Conservation (phyloP, 2,797 vertebrate species). For the Syngnathus acus region DNA sequence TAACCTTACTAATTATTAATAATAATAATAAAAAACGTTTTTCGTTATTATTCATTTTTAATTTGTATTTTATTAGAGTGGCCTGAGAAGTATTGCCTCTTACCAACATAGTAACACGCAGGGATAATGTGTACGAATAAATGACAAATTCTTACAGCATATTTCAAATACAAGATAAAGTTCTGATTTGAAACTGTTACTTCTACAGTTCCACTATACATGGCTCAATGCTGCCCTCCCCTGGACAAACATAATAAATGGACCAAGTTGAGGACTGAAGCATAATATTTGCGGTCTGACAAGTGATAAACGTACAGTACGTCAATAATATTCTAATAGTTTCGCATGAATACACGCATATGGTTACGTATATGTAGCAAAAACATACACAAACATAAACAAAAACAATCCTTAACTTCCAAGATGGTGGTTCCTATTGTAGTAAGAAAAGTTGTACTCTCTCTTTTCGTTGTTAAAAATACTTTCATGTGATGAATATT, state of each 20-base stretch:
- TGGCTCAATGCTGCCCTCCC: slow-evolving; percentile 27
- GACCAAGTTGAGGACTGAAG: not conserved
- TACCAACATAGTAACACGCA: too few species aligned
- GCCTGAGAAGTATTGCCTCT: too few species aligned
- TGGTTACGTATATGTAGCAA: not conserved
- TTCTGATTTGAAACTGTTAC: not conserved
- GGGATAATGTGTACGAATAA: too few species aligned
- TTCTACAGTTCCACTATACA: not conserved
- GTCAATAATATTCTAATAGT: not conserved
- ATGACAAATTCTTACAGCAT: too few species aligned
- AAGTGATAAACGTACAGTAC: not conserved
- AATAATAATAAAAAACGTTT: too few species aligned
- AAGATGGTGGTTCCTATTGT: too few species aligned
- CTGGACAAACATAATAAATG: slow-evolving; percentile 25
- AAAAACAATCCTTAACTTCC: not conserved
- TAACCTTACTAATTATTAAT: too few species aligned
- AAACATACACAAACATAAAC: not conserved
- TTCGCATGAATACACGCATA: not conserved
- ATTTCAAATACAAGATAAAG: not conserved
- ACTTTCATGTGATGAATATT: not conserved
- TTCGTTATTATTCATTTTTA: too few species aligned
- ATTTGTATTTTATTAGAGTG: too few species aligned
- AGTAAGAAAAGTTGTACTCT: not conserved
- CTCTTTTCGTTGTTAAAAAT: not conserved
- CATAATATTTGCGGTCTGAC: not conserved